Evolutionary conservation across 1,140 invertebrate genomes (phyloP).

Genomic region (Drosophila ohnishii): DNA sequence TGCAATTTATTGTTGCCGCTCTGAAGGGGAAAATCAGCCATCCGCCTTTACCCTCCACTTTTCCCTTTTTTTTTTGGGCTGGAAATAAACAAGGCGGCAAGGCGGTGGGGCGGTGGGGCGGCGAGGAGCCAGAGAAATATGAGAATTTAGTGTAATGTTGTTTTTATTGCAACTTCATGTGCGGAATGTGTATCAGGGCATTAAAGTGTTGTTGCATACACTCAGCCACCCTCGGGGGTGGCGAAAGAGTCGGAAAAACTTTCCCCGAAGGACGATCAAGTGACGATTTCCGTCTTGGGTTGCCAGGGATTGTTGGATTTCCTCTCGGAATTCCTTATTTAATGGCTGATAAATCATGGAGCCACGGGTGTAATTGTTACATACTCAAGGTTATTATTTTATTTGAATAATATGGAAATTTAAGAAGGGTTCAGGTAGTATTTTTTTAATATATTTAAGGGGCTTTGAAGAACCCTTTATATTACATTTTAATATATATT

Average conservation of each 20-base stretch:
- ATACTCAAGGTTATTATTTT: background rate
- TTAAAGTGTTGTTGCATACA: conserved; percentile 56
- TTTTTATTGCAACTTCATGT: conserved; percentile 75
- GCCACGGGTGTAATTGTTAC: background rate
- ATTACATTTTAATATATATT: too few species aligned
- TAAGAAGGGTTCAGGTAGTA: accelerated
- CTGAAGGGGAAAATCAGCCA: conserved; percentile 31
- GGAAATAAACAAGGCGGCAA: conserved; percentile 36
- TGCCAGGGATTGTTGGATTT: conserved; percentile 6
- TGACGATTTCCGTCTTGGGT: conserved; percentile 19
- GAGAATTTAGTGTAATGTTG: conserved; percentile 75
- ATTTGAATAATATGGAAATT: background rate
- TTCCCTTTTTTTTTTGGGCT: conserved; percentile 24
- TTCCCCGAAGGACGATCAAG: conserved; percentile 28
- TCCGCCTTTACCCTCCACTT: background rate
- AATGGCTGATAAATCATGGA: conserved; percentile 1
- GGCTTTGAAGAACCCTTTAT: too few species aligned
- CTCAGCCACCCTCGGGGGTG: background rate
- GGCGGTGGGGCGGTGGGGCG: background rate
- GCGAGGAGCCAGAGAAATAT: conserved; percentile 47
- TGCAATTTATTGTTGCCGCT: conserved; percentile 73
- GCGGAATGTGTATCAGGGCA: conserved; percentile 64
- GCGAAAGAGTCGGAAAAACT: conserved; percentile 13
- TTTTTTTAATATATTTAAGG: background rate
- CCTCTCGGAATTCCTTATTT: background rate